phyloP scores from a whole-genome alignment of 2,888 invertebrate genomes.

The Crioceris asparagi region DNA sequence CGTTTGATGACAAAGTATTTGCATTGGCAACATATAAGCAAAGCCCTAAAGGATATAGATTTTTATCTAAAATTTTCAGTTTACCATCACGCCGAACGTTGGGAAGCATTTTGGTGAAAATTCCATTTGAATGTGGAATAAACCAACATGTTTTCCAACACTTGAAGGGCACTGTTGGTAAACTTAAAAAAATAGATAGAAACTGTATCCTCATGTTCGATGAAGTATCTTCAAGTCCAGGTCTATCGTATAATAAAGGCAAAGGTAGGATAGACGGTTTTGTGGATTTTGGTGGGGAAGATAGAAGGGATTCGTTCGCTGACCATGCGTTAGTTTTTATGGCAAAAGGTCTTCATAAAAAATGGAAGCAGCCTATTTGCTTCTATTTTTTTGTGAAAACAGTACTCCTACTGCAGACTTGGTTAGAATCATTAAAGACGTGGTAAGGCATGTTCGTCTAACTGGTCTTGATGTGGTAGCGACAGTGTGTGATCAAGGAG shows the following conservation, averaged over 20 bases:
- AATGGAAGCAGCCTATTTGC: conserved; percentile 25
- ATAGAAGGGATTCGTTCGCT: conserved; percentile 13
- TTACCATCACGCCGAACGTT: conserved; percentile 17
- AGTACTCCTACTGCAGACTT: too few species aligned
- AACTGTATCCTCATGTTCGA: conserved; percentile 18
- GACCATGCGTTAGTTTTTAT: conserved; percentile 24
- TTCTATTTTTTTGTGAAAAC: too few species aligned
- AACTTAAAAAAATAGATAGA: conserved; percentile 13
- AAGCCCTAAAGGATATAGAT: conserved; percentile 15
- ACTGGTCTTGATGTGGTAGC: too few species aligned
- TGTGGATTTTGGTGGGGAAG: conserved; percentile 14
- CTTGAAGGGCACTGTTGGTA: conserved; percentile 9
- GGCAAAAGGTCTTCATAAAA: conserved; percentile 16
- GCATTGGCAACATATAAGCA: conserved; percentile 16
- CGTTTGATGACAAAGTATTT: conserved; percentile 18
- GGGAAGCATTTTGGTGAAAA: conserved; percentile 9
- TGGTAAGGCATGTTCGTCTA: too few species aligned
- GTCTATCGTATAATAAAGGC: conserved; percentile 14
- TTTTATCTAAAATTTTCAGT: conserved; percentile 17
- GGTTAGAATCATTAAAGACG: too few species aligned
- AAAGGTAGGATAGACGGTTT: conserved; percentile 15
- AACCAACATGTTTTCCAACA: conserved; percentile 14
- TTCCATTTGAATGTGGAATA: conserved; percentile 15
- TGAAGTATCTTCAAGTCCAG: conserved; percentile 15
- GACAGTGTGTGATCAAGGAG: too few species aligned